Evolutionary conservation across 1,140 invertebrate genomes (phyloP).

Genomic region (Aphelinus atriplicis): DNA sequence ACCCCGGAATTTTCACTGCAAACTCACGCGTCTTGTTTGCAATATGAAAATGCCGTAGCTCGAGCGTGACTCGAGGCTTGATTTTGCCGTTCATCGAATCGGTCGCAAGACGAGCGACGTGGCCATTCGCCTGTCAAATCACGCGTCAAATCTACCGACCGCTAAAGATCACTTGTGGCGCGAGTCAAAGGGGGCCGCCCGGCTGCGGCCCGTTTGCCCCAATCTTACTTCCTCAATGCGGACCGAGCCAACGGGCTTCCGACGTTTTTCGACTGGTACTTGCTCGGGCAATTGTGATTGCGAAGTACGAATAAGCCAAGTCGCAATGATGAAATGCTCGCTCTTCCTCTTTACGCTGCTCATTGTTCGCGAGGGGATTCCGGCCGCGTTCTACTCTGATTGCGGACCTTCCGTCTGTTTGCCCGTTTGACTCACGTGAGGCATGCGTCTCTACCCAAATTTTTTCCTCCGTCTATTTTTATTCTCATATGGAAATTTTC

Average conservation of each 20-base stretch:
- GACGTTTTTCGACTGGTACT: neutral
- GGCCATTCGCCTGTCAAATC: conserved; percentile 23
- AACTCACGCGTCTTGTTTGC: too few species aligned
- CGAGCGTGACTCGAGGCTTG: too few species aligned
- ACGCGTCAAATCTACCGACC: neutral
- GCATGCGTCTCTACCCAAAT: too few species aligned
- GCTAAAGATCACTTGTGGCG: conserved; percentile 22
- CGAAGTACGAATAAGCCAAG: neutral
- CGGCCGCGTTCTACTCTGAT: too few species aligned
- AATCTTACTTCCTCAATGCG: conserved; percentile 9
- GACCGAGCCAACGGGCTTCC: neutral
- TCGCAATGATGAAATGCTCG: too few species aligned
- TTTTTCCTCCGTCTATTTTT: too few species aligned
- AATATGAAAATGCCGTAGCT: too few species aligned
- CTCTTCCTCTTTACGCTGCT: conserved; percentile 4
- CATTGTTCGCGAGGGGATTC: conserved; percentile 9
- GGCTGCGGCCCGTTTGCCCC: neutral
- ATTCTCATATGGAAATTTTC: too few species aligned
- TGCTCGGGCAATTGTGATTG: neutral
- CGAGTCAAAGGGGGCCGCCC: conserved; percentile 14
- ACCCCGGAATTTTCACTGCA: too few species aligned
- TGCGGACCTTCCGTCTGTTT: too few species aligned
- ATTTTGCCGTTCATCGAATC: too few species aligned
- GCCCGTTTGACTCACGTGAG: too few species aligned
- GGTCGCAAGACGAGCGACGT: neutral